Evolutionary conservation across 64 coral and sea anemone genomes (phyloP).

Genomic region (Pocillopora verrucosa): DNA sequence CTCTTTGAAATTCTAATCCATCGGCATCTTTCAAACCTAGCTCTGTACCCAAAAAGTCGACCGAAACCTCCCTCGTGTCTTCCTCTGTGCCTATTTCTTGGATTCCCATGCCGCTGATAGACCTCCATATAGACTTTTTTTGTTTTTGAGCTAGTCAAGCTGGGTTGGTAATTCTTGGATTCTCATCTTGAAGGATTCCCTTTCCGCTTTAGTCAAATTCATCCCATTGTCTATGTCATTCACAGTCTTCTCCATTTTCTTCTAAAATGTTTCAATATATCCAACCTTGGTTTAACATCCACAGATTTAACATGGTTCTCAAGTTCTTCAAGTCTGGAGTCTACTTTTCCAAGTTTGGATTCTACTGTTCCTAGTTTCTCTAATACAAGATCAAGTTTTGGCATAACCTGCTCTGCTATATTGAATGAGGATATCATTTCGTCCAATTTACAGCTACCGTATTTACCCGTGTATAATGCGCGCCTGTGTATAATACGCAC

Average conservation of each 20-base stretch:
- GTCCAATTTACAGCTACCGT: too few species aligned
- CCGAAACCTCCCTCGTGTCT: background rate
- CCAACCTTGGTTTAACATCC: background rate
- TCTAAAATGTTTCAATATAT: background rate
- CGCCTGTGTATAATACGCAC: too few species aligned
- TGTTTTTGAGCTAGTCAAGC: background rate
- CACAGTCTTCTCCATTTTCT: background rate
- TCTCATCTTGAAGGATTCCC: background rate
- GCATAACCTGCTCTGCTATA: too few species aligned
- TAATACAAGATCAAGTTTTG: too few species aligned
- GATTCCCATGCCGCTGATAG: background rate
- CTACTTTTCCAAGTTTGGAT: background rate
- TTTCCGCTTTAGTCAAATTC: background rate
- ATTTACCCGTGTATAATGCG: too few species aligned
- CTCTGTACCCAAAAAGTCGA: background rate
- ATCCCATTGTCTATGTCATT: background rate
- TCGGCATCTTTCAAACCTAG: background rate
- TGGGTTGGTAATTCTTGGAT: background rate
- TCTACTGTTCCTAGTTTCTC: background rate
- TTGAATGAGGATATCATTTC: too few species aligned
- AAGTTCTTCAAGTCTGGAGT: background rate
- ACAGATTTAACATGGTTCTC: background rate
- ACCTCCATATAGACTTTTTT: conserved; percentile 2
- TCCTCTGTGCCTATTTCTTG: background rate
- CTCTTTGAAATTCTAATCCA: conserved; percentile 27